Evolutionary conservation across 2,888 invertebrate genomes (phyloP).

Genomic region (Polylopha cassiicola): DNA sequence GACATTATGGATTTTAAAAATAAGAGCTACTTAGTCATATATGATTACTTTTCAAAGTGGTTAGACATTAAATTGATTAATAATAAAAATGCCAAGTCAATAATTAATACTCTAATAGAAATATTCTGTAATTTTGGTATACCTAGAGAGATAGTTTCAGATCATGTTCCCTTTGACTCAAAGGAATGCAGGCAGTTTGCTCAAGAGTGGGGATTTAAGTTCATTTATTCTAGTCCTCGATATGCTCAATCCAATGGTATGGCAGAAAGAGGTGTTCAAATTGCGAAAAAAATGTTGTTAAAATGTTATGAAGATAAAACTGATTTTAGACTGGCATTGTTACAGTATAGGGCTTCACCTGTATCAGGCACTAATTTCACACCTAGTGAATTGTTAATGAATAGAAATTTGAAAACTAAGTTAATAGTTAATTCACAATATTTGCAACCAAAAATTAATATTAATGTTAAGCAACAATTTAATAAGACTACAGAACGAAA

Average conservation of each 20-base stretch:
- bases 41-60: conserved; percentile 7
- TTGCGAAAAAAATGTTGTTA: not conserved
- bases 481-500: not conserved
- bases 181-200: conserved; percentile 15
- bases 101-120: conserved; percentile 5
- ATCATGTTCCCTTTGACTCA: conserved; percentile 16
- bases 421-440: not conserved
- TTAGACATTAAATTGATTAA: conserved; percentile 1
- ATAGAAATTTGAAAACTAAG: not conserved
- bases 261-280: conserved; percentile 14
- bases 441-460: not conserved
- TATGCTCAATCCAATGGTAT: conserved; percentile 18
- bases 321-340: not conserved
- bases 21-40: conserved; percentile 19
- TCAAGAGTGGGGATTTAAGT: conserved; percentile 15
- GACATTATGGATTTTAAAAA: conserved; percentile 21
- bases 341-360: not conserved
- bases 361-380: not conserved
- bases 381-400: not conserved
- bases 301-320: conserved; percentile 1
- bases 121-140: conserved; percentile 10
- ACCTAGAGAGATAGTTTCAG: conserved; percentile 7
- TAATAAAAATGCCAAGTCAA: conserved; percentile 5
- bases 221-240: conserved; percentile 15
- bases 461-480: not conserved